Evolutionary conservation across 2,888 invertebrate genomes (phyloP).

Genomic region (Chalcosyrphus nemorum): DNA sequence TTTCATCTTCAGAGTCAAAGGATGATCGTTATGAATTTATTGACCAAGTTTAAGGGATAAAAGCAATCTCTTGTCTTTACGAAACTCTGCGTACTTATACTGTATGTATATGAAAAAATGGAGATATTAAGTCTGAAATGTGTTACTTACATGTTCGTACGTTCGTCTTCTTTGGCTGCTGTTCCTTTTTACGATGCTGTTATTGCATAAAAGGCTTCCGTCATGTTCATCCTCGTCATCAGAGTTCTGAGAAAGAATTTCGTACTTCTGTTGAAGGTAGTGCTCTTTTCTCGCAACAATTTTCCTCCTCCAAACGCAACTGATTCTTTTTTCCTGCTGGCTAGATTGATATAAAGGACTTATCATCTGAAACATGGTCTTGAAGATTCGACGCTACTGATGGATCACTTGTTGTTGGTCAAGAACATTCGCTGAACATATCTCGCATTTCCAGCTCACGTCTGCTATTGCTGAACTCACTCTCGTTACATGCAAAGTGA

Average conservation of each 20-base stretch:
- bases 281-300: no score
- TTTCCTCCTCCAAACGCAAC: no score
- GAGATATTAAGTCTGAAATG: background rate
- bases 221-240: background rate
- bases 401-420: background rate
- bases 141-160: background rate
- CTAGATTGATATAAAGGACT: background rate
- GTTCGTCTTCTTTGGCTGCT: background rate
- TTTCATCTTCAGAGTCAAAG: no score
- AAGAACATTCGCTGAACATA: constrained; percentile 1
- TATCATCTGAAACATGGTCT: constrained; percentile 4
- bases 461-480: constrained; percentile 8
- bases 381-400: background rate
- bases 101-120: no score
- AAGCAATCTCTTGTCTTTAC: no score
- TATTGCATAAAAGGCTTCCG: constrained; percentile 29
- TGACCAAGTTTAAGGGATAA: no score
- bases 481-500: background rate
- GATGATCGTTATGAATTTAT: no score
- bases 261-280: background rate
- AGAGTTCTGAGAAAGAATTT: background rate
- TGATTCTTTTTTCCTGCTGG: background rate
- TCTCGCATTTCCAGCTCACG: constrained; percentile 7
- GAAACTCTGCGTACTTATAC: no score
- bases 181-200: constrained; percentile 74